Percentiles rank a stretch among this genome's conserved stretches.
Evolutionary conservation across 2,113 vertebrate genomes (phyloP).

Genomic region (Toxotes jaculatrix): DNA sequence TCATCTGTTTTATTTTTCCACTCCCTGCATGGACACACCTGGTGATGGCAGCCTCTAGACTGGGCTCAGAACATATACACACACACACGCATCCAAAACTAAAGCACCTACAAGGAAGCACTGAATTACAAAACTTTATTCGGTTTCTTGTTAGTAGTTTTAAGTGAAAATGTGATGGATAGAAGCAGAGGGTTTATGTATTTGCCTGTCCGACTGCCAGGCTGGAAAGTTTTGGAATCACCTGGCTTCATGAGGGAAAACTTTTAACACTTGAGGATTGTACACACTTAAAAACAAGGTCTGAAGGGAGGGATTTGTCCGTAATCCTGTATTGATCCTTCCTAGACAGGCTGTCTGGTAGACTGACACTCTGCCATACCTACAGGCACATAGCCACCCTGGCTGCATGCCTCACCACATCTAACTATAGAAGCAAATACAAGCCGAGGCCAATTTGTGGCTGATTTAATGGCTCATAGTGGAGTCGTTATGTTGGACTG

Average conservation of each 20-base stretch:
- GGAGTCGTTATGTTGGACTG: constrained; percentile 23
- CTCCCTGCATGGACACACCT: constrained; percentile 48
- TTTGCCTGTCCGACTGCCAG: constrained; percentile 11
- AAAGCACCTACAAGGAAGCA: constrained; percentile 9
- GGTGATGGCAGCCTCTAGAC: constrained; percentile 32
- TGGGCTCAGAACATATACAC: constrained; percentile 8
- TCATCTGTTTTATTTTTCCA: constrained; percentile 58
- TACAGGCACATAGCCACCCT: constrained; percentile 50
- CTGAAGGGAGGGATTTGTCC: constrained; percentile 60
- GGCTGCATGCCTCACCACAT: constrained; percentile 56
- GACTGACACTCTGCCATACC: constrained; percentile 63
- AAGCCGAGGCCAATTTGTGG: constrained; percentile 49
- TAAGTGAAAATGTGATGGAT: constrained; percentile 23
- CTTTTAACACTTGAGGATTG: constrained; percentile 52
- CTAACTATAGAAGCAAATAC: constrained; percentile 64
- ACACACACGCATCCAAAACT: neutral
- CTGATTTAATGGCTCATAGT: constrained; percentile 47
- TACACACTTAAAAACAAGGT: constrained; percentile 52
- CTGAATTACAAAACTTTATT: neutral
- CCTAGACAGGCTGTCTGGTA: constrained; percentile 65
- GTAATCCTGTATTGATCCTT: constrained; percentile 68
- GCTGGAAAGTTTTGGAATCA: constrained; percentile 32
- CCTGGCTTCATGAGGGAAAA: constrained; percentile 38
- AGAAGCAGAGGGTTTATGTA: neutral
- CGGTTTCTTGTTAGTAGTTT: neutral